These are phyloP conservation scores for Phalacrocorax aristotelis DNA, from an alignment of 2,113 vertebrate species.

Conservation along the genomic window DNA sequence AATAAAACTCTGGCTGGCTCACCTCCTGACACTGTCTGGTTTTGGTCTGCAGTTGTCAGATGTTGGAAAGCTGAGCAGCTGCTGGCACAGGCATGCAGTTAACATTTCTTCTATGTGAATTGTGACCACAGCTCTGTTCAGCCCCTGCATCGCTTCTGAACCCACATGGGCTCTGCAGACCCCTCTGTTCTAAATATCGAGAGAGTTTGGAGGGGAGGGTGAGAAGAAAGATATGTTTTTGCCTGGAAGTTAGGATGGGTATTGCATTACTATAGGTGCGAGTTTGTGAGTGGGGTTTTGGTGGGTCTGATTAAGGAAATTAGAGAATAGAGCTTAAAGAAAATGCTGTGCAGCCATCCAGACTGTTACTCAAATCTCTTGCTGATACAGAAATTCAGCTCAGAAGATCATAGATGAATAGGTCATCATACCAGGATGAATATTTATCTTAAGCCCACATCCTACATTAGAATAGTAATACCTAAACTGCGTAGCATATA, in stretches of 20 bases:
- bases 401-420: not conserved
- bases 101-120: not conserved
- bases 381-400: not conserved
- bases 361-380: not conserved
- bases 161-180: not conserved
- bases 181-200: not conserved
- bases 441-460: not conserved
- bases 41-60: not conserved
- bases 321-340: not conserved
- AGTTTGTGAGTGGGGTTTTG: not conserved
- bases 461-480: not conserved
- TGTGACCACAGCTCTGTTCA: not conserved
- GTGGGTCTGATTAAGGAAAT: not conserved
- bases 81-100: not conserved
- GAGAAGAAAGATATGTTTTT: not conserved
- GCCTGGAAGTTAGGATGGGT: not conserved
- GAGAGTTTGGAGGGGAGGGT: not conserved
- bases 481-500: not conserved
- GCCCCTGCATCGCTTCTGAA: not conserved
- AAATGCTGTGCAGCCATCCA: not conserved
- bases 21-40: not conserved
- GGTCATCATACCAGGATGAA: not conserved
- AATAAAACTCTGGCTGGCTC: not conserved
- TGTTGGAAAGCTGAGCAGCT: not conserved
- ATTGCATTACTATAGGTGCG: not conserved